Conservation (phyloP, 2,113 vertebrate genomes). For the Cyanoliseus patagonus region DNA sequence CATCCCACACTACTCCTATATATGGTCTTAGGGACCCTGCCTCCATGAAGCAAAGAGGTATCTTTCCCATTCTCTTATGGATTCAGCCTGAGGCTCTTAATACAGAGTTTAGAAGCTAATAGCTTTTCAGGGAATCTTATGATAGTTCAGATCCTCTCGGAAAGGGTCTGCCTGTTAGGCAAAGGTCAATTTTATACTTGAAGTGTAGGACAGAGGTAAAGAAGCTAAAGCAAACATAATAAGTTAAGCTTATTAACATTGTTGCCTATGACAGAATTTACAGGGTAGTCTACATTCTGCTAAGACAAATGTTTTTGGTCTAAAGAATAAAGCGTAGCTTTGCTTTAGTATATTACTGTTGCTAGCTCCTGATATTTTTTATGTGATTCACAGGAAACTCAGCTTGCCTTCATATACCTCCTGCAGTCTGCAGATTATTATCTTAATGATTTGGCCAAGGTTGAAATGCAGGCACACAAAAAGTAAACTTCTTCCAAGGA, state of each 20-base stretch:
- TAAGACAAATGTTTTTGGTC: not conserved
- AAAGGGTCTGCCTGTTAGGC: not conserved
- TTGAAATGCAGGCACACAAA: not conserved
- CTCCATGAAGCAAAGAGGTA: not conserved
- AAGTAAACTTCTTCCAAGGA: not conserved
- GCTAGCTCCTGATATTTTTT: not conserved
- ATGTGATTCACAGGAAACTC: not conserved
- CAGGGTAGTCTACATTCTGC: not conserved
- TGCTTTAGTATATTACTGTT: not conserved
- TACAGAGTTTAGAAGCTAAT: not conserved
- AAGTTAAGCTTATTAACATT: not conserved
- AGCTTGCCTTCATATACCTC: not conserved
- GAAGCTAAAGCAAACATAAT: rapidly evolving
- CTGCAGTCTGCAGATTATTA: not conserved
- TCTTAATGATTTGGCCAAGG: not conserved
- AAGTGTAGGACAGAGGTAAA: not conserved
- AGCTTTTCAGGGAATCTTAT: not conserved
- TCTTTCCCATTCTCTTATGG: not conserved
- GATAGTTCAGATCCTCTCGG: not conserved
- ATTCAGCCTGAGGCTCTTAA: not conserved
- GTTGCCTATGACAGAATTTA: not conserved
- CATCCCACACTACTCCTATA: not conserved
- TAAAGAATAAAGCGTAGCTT: not conserved
- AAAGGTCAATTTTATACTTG: not conserved
- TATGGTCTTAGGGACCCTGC: not conserved